Evolutionary conservation across 2,113 vertebrate species (phyloP), one percentile per base, ranked within the genome.

Genomic region (Platycercus adscitus): DNA sequence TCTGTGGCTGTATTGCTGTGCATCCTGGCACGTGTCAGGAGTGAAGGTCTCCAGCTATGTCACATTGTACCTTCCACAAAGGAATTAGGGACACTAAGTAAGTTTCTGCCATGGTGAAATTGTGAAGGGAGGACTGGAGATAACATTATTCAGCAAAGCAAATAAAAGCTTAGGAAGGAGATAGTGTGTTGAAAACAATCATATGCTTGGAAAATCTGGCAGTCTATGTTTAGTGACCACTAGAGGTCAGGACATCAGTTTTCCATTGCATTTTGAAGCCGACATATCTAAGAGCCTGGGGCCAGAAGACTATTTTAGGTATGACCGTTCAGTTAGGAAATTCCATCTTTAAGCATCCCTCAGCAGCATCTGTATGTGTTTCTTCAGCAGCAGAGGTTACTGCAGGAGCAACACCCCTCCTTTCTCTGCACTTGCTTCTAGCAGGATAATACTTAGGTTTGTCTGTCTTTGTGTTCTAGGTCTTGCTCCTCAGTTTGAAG

Each of bases 241-340:
- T 93, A 96, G 91, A 96, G 95, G 95, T 96, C 95, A 94, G 95
- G 92, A 85, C 70, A 72, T 73, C 88, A 47, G 95, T 81, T 94
- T 91, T 79, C 66, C 83, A 39, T 26, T 58, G 78, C 77, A 82
- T 87, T 84, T 88, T 91, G 82, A 96, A 93, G 90, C 66, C 73
- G 50, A 11, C n/a, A 14, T 52, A n/a, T 68, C 46, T 4, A 39
- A 61, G 53, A 96, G 88, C 69, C 86, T 53, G 61, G 25, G 90
- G 86, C 92, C 53, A 92, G 56, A 61, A 75, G 41, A 25, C 49
- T 88, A 19, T 93, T 90, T 89, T 55, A 88, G 65, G 49, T 69
- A 35, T 58, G 86, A 84, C 44, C 81, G 69, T 71, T 94, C 82
- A 64, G 50, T 24, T 79, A 39, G 65, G 72, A 91, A 93, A 87